A percentile compares a stretch with the other conserved stretches of the same genome.
phyloP scores from a whole-genome alignment of 2,113 vertebrate species.

The Podiceps cristatus region DNA sequence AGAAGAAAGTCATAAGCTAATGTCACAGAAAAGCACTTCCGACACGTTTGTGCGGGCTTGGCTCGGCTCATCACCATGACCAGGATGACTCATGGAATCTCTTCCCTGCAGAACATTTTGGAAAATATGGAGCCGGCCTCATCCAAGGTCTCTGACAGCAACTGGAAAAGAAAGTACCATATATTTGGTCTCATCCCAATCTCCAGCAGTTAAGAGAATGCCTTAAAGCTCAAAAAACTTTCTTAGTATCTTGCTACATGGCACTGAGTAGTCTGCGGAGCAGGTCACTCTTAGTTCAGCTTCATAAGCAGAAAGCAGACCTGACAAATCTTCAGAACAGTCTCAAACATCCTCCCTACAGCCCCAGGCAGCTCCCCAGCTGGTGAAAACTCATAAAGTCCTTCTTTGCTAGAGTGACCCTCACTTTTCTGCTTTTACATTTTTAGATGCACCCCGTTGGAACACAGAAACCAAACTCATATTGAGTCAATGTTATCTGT shows the following conservation, averaged over 20 bases:
- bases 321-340: background rate
- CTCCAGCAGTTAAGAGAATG: background rate
- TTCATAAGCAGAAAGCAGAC: background rate
- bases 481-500: background rate
- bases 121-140: background rate
- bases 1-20: background rate
- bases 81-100: background rate
- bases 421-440: background rate
- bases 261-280: background rate
- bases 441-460: background rate
- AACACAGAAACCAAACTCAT: background rate
- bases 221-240: background rate
- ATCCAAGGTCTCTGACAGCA: background rate
- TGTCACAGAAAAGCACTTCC: background rate
- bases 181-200: background rate
- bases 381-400: background rate
- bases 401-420: background rate
- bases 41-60: accelerated
- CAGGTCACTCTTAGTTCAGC: background rate
- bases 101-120: background rate
- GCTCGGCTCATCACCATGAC: background rate
- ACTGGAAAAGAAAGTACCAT: background rate
- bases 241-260: background rate
- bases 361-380: background rate
- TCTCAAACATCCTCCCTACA: background rate